These are phyloP conservation scores for Pundamilia nyererei DNA, from an alignment of 2,113 vertebrate species.

Conservation along the genomic window DNA sequence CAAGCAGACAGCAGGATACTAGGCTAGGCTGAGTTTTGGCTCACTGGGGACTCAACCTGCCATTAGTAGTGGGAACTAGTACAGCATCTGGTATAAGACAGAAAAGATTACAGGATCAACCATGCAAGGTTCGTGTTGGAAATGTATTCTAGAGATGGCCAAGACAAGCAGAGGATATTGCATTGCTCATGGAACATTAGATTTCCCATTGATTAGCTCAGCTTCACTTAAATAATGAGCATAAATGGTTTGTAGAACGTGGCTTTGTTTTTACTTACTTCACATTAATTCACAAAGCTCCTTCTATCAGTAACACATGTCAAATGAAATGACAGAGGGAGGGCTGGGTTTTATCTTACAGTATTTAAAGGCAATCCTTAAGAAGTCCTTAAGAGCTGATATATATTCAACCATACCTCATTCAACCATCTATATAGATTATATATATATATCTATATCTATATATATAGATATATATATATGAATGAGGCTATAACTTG, in stretches of 20 bases:
- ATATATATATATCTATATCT: not conserved
- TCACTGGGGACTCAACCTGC: conserved; percentile 45
- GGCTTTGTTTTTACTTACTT: conserved; percentile 31
- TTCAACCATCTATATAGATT: not conserved
- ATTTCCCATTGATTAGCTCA: conserved; percentile 33
- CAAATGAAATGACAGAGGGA: not conserved
- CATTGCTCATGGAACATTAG: conserved; percentile 45
- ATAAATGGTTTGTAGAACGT: conserved; percentile 24
- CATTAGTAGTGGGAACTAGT: conserved; percentile 39
- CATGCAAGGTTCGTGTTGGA: conserved; percentile 13
- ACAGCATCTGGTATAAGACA: conserved; percentile 27
- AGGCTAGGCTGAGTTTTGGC: conserved; percentile 35
- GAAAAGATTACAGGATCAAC: conserved; percentile 12
- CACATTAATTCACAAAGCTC: not conserved
- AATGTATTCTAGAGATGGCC: not conserved
- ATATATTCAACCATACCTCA: not conserved
- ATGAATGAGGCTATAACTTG: conserved; percentile 49
- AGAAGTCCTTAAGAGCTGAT: not conserved
- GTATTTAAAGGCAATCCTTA: not conserved
- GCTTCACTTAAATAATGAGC: conserved; percentile 28
- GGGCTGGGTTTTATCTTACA: not conserved
- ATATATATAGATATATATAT: not conserved
- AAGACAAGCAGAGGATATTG: conserved; percentile 23
- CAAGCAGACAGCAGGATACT: conserved; percentile 44
- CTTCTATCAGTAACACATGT: not conserved